A percentile compares a stretch with the other conserved stretches of the same genome.
These are phyloP conservation scores for Drosophila kikkawai DNA, from an alignment of 1,140 invertebrate genomes.

Conservation along the genomic window DNA sequence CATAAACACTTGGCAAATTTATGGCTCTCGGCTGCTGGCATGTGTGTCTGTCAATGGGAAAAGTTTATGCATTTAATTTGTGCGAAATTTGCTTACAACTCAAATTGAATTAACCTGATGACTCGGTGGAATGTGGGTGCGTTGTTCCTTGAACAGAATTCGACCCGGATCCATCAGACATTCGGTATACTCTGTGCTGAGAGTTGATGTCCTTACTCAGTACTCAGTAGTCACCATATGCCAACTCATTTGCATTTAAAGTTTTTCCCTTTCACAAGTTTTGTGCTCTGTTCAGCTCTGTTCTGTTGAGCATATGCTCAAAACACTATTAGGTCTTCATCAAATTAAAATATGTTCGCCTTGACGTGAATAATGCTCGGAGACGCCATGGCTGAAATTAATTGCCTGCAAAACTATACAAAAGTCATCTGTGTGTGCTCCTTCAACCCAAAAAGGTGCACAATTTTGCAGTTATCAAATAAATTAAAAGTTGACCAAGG, in stretches of 20 bases:
- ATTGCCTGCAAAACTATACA: conserved; percentile 72
- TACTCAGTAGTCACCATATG: conserved; percentile 34
- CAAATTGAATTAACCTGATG: conserved; percentile 79
- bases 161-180: conserved; percentile 3
- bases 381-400: conserved; percentile 61
- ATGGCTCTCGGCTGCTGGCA: conserved; percentile 44
- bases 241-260: conserved; percentile 59
- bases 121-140: conserved; percentile 33
- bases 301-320: conserved; percentile 42
- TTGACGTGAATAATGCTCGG: conserved; percentile 39
- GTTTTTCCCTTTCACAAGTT: conserved; percentile 54
- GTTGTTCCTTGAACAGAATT: conserved; percentile 14
- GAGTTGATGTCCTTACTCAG: conserved; percentile 19
- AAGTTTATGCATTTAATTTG: conserved; percentile 81
- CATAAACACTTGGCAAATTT: conserved; percentile 76
- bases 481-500: conserved; percentile 71
- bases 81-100: conserved; percentile 75
- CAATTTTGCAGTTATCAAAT: conserved; percentile 62
- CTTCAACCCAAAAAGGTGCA: conserved; percentile 53
- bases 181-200: background rate
- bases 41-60: conserved; percentile 67
- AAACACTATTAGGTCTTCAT: conserved; percentile 53
- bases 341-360: conserved; percentile 58
- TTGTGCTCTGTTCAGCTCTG: background rate
- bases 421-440: conserved; percentile 24